A percentile compares a stretch with the other conserved stretches of the same genome.
phyloP scores from a whole-genome alignment of 37 sponge, comb jelly and placozoan genomes.

The Axinella damicornis region DNA sequence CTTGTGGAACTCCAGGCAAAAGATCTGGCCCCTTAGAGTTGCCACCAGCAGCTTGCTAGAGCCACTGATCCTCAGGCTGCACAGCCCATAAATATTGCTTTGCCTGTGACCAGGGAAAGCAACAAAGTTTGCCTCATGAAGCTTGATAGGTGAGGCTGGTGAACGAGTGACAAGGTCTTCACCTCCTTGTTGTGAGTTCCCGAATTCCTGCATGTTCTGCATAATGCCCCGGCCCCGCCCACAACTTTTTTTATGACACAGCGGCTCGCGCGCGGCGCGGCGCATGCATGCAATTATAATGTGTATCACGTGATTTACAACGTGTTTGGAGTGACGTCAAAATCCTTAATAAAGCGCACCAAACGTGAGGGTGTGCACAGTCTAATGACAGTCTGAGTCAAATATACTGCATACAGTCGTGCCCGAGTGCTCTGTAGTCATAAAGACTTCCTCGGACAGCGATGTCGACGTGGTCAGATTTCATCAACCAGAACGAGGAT shows the following conservation, averaged over 20 bases:
- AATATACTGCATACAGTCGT: too few species aligned
- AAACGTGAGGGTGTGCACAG: too few species aligned
- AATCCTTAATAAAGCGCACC: conserved; percentile 28
- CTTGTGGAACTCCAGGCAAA: conserved; percentile 52
- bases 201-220: too few species aligned
- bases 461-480: conserved; percentile 95
- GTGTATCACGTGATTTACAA: conserved; percentile 22
- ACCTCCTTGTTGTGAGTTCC: too few species aligned
- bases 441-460: too few species aligned
- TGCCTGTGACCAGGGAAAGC: conserved; percentile 43
- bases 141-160: too few species aligned
- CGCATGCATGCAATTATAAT: background rate
- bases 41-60: conserved; percentile 60
- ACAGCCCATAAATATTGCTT: conserved; percentile 70
- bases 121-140: conserved; percentile 71
- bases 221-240: too few species aligned
- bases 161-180: too few species aligned
- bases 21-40: conserved; percentile 59
- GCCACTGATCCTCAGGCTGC: conserved; percentile 22
- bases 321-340: conserved; percentile 70
- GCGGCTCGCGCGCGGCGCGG: too few species aligned
- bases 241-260: too few species aligned
- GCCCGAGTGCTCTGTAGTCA: too few species aligned
- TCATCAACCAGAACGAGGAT: conserved; percentile 95
- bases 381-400: too few species aligned